A percentile compares a stretch with the other conserved stretches of the same genome.
phyloP scores from a whole-genome alignment of 1,140 invertebrate species.

The Scylla paramamosain region DNA sequence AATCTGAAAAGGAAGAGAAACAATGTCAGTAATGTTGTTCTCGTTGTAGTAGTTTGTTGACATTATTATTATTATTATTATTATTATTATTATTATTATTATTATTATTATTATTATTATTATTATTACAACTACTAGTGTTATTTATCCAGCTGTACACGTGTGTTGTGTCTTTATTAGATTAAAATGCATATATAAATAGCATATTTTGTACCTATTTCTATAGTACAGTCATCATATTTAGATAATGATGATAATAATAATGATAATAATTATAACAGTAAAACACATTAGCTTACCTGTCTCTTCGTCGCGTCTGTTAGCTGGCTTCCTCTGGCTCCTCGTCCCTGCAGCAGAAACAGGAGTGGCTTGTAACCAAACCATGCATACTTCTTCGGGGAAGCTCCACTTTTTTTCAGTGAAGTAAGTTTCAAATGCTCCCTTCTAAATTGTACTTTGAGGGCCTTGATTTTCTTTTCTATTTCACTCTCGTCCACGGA shows the following conservation, averaged over 20 bases:
- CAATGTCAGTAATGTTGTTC: too few species aligned
- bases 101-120: too few species aligned
- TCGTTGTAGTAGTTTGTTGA: too few species aligned
- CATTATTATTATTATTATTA: too few species aligned
- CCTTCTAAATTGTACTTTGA: constrained; percentile 53
- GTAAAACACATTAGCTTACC: constrained; percentile 34
- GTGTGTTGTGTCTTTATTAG: not conserved
- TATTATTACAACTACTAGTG: too few species aligned
- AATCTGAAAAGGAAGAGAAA: not conserved
- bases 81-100: too few species aligned
- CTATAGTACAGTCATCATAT: not conserved
- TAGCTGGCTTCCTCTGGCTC: not conserved
- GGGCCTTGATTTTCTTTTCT: constrained; percentile 41
- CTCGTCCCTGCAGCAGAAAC: constrained; percentile 41
- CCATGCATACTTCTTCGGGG: constrained; percentile 14
- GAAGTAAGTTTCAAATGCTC: constrained; percentile 36
- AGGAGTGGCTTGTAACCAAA: constrained; percentile 30
- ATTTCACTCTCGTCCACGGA: not conserved
- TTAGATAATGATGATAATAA: constrained; percentile 39
- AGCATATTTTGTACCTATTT: not conserved
- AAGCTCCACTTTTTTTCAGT: constrained; percentile 36
- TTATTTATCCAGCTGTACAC: not conserved
- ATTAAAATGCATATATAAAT: constrained; percentile 23
- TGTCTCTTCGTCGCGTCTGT: not conserved
- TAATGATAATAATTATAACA: not conserved